These are phyloP conservation scores for Lateolabrax maculatus DNA, from an alignment of 2,797 vertebrate genomes.

Conservation along the genomic window DNA sequence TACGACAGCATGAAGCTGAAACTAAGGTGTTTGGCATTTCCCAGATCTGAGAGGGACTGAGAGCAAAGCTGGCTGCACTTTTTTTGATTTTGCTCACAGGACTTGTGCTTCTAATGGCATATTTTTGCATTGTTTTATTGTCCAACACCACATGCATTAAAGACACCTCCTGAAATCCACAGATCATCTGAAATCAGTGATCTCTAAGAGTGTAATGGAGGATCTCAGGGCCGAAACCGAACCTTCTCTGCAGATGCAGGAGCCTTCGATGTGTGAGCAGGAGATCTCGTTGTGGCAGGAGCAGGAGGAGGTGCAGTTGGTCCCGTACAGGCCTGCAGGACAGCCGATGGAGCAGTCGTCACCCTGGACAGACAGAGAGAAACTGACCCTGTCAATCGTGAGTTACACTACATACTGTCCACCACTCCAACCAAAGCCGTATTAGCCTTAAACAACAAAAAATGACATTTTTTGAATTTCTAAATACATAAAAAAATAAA, in stretches of 20 bases:
- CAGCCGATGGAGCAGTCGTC: constrained; percentile 92
- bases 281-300: constrained; percentile 88
- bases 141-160: too few relatives aligned
- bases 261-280: constrained; percentile 93
- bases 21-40: too few relatives aligned
- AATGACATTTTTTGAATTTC: too few relatives aligned
- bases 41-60: too few relatives aligned
- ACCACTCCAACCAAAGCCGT: background rate
- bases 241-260: constrained; percentile 96
- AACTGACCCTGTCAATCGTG: background rate
- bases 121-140: too few relatives aligned
- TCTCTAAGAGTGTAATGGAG: background rate
- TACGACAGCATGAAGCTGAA: too few relatives aligned
- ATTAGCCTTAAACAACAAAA: too few relatives aligned
- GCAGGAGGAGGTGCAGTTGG: constrained; percentile 92
- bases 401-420: background rate
- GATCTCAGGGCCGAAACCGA: background rate
- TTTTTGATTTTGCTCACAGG: too few relatives aligned
- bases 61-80: background rate
- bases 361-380: constrained; percentile 82
- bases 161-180: background rate
- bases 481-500: too few relatives aligned
- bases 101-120: too few relatives aligned
- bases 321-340: constrained; percentile 88
- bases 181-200: background rate